Evolutionary conservation across 2,113 vertebrate genomes (phyloP).

Genomic region (Onychostoma macrolepis): DNA sequence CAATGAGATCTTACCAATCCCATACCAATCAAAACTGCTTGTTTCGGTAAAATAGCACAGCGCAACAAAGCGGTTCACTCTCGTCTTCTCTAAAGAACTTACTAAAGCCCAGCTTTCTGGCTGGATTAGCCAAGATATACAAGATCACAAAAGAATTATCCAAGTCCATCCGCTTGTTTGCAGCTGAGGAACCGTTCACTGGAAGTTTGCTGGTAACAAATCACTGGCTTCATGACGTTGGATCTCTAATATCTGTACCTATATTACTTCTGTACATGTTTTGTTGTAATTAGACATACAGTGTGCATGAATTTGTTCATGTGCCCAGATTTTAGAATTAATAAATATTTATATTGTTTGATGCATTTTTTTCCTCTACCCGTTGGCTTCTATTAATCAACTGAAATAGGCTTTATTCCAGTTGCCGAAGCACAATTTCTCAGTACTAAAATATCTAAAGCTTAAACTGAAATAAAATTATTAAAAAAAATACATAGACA

Average conservation of each 20-base stretch:
- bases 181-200: background rate
- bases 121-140: background rate
- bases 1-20: background rate
- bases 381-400: background rate
- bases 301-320: constrained; percentile 1
- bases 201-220: background rate
- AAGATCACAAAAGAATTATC: background rate
- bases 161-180: constrained; percentile 8
- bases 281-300: constrained; percentile 33
- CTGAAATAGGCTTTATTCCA: background rate
- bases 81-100: background rate
- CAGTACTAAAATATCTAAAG: too few species aligned
- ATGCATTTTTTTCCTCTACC: constrained; percentile 14
- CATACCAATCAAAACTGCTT: background rate
- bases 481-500: too few species aligned
- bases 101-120: constrained; percentile 1
- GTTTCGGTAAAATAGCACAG: background rate
- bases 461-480: too few species aligned
- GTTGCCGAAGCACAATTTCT: too few species aligned
- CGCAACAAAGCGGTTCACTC: background rate
- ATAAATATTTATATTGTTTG: constrained; percentile 47
- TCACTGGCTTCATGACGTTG: constrained; percentile 6
- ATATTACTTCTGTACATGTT: constrained; percentile 10
- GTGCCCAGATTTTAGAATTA: constrained; percentile 4
- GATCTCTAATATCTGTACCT: background rate